phyloP scores from a whole-genome alignment of 2,888 invertebrate genomes.

The Drosophila melanosoma region DNA sequence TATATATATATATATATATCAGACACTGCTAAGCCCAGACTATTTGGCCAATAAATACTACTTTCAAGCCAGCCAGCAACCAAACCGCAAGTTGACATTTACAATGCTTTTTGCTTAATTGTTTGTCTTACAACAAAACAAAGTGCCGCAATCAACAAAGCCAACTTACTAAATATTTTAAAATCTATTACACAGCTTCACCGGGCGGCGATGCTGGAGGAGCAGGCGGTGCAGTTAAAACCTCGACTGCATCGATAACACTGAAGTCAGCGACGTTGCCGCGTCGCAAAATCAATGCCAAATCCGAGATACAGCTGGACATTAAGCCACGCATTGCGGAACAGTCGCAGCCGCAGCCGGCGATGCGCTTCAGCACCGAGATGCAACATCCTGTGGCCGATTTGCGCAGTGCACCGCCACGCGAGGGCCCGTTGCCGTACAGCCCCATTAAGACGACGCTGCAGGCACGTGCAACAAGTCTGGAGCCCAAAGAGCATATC shows the following conservation, averaged over 20 bases:
- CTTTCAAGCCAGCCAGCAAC: constrained; percentile 18
- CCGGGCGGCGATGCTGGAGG: constrained; percentile 69
- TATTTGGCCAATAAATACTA: constrained; percentile 19
- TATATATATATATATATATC: neutral
- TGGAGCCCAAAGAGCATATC: constrained; percentile 89
- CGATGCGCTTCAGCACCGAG: constrained; percentile 87
- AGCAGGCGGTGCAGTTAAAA: constrained; percentile 84
- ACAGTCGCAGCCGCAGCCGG: constrained; percentile 70
- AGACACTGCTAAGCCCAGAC: constrained; percentile 10
- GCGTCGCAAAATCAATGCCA: constrained; percentile 88
- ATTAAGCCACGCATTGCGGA: constrained; percentile 85
- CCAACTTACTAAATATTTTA: constrained; percentile 7
- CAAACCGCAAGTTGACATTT: constrained; percentile 18
- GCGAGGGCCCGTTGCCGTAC: constrained; percentile 83
- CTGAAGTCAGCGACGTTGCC: constrained; percentile 89
- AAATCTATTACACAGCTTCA: constrained; percentile 62
- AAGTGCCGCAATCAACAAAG: neutral
- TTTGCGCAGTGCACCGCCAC: constrained; percentile 84
- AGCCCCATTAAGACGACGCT: constrained; percentile 81
- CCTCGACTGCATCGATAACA: constrained; percentile 88
- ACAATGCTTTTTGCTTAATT: constrained; percentile 41
- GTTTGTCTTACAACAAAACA: constrained; percentile 22
- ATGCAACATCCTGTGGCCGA: constrained; percentile 87
- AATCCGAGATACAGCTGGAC: constrained; percentile 88
- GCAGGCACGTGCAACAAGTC: constrained; percentile 86